Evolutionary conservation across 2,113 vertebrate genomes (phyloP), one percentile per base, ranked within the genome.

Genomic region (Phyllostomus discolor): DNA sequence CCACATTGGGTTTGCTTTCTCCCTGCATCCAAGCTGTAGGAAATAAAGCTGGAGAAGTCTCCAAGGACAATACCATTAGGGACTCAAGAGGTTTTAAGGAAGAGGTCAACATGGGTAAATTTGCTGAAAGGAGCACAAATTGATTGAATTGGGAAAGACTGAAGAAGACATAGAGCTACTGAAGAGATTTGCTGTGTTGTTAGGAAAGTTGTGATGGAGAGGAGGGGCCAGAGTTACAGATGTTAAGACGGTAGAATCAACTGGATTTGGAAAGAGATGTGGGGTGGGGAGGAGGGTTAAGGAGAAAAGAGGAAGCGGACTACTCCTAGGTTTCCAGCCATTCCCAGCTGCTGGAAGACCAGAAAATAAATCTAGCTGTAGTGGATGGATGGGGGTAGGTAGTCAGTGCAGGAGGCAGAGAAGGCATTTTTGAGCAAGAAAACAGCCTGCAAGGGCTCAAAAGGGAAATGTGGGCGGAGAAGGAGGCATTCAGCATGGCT

Each of bases 341-440:
- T 64, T 92, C 69, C 7, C 41, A 59, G 62, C 28, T 38, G 9
- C 79, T 83, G 7, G 10, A 75, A 87, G 59, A 66, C 62, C 41
- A 83, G 87, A 91, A 95, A 78, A 59, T 69, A 41, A 86, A 62
- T 80, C 75, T 92, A 78, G 80, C 57, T 90, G 70, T 66, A n/a
- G 6, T 70, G 28, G 26, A 35, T 83, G 16, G 57, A n/a, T 33
- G n/a, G 24, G 28, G 46, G 19, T 43, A 80, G 35, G 79, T 11
- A 35, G 59, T 81, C 46, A 92, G 81, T 84, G n/a, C 38, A 64
- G 19, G 70, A 89, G 48, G 57, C 6, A 41, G 90, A 92, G 69
- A 94, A 72, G 83, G 50, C 75, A 91, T 91, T 93, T 69, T 54
- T 95, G 24, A 87, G 84, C 50, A 69, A 94, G 50, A 43, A 81